Conservation (phyloP, 2,113 vertebrate species). For the Suricata suricatta region DNA sequence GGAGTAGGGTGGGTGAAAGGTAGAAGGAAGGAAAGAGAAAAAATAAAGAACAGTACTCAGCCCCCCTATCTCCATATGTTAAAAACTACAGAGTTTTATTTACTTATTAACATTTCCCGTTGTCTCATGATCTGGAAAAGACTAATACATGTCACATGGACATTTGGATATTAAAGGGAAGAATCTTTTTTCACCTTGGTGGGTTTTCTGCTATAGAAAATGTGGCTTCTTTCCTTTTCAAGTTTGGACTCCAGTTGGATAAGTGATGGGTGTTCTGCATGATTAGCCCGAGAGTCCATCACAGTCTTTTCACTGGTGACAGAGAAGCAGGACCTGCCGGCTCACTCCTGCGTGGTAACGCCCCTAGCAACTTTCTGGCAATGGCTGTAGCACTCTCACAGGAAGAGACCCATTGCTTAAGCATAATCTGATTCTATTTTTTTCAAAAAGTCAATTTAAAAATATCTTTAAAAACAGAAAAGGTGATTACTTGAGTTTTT, state of each 20-base stretch:
- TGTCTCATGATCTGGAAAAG: not conserved
- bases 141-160: not conserved
- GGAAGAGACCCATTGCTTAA: not conserved
- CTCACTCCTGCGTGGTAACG: not conserved
- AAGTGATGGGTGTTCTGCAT: not conserved
- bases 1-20: too few relatives aligned
- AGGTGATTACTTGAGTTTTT: not conserved
- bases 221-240: not conserved
- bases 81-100: not conserved
- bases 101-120: slow-evolving; percentile 5
- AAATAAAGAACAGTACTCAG: not conserved
- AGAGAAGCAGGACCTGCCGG: not conserved
- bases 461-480: not conserved
- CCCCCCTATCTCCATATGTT: not conserved
- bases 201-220: not conserved
- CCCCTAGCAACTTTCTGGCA: not conserved
- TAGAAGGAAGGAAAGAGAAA: not conserved
- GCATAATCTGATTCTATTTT: not conserved
- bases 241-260: not conserved
- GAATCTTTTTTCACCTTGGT: not conserved
- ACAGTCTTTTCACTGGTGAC: not conserved
- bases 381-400: not conserved
- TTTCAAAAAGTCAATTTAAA: slow-evolving; percentile 28
- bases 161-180: not conserved
- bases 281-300: not conserved